phyloP scores from a whole-genome alignment of 2,797 vertebrate genomes.

The Rhadinocentrus ornatus region DNA sequence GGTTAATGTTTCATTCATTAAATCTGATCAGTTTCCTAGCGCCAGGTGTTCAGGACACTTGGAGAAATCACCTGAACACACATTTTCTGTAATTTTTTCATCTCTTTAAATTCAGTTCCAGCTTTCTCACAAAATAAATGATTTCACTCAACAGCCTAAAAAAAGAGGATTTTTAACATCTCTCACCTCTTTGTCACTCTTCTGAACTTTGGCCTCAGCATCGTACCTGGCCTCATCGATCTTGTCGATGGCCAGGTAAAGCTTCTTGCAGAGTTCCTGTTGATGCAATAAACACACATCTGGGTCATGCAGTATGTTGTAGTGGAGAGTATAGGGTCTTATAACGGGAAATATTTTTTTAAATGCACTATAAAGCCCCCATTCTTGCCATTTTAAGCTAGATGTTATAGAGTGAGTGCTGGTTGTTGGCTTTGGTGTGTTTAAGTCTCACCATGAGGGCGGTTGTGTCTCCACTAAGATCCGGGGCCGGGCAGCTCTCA shows the following conservation, averaged over 20 bases:
- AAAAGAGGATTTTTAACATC: background rate
- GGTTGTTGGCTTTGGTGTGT: no score
- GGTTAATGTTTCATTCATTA: no score
- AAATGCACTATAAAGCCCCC: background rate
- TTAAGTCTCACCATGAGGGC: conserved; percentile 65
- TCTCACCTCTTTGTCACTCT: conserved; percentile 56
- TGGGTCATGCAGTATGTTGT: background rate
- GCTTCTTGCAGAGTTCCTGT: conserved; percentile 69
- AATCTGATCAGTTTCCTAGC: background rate
- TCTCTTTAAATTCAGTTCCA: background rate
- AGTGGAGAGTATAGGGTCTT: background rate
- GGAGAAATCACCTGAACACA: background rate
- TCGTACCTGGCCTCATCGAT: conserved; percentile 66
- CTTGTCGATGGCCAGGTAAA: conserved; percentile 48
- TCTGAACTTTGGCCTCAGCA: conserved; percentile 55
- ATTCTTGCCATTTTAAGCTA: background rate
- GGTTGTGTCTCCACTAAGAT: conserved; percentile 57
- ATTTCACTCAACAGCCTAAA: no score
- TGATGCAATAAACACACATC: background rate
- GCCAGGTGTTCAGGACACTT: background rate
- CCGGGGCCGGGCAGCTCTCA: conserved; percentile 41
- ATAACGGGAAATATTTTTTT: background rate
- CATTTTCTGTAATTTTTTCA: background rate
- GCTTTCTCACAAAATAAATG: no score
- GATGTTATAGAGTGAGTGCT: background rate